Conservation (phyloP, 35 echinoderm and acorn worm genomes). For the Strongylocentrotus purpuratus region DNA sequence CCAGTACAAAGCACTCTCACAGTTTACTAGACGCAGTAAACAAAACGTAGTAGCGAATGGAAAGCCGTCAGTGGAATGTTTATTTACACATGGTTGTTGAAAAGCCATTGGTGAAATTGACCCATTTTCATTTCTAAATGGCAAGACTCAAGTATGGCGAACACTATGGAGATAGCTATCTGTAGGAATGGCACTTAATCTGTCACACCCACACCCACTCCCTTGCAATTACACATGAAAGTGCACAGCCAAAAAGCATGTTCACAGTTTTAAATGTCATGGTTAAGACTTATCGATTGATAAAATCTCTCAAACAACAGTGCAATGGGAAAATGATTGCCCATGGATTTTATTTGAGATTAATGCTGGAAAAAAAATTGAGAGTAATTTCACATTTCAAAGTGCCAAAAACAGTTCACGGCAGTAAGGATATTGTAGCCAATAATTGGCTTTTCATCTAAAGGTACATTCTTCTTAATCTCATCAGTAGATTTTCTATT, state of each 20-base stretch:
- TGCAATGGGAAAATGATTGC: not conserved
- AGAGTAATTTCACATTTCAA: no score
- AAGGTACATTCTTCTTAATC: no score
- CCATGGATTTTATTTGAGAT: not conserved
- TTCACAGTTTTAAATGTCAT: constrained; percentile 5
- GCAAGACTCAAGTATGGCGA: not conserved
- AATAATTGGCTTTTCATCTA: no score
- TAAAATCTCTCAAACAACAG: not conserved
- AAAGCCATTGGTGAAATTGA: constrained; percentile 2
- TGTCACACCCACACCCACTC: not conserved
- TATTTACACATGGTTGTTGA: constrained; percentile 4
- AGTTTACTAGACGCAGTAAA: not conserved
- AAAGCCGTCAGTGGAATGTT: not conserved
- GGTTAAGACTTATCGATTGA: not conserved
- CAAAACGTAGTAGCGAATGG: not conserved
- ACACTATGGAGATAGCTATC: not conserved
- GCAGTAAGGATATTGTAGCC: no score
- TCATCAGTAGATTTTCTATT: no score
- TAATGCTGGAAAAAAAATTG: not conserved
- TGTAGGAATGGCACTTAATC: not conserved
- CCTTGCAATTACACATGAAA: not conserved
- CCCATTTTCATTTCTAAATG: constrained; percentile 11
- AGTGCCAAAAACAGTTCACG: no score
- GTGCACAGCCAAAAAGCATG: not conserved
- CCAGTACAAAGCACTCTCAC: not conserved